Conservation (phyloP, 2,113 vertebrate genomes). For the Pelodiscus sinensis region DNA sequence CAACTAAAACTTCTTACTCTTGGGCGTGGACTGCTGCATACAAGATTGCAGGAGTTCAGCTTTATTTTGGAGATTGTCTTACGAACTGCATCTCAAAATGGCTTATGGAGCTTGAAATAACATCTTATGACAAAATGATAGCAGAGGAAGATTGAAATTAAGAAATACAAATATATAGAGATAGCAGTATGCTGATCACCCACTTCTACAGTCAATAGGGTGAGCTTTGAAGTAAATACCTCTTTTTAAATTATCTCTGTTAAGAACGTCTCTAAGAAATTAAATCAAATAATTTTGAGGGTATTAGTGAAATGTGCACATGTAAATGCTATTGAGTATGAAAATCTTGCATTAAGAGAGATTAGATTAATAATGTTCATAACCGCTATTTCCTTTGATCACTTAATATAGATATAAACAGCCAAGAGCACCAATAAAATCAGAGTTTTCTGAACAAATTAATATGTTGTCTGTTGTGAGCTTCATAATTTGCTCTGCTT, state of each 20-base stretch:
- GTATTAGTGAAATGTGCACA: conserved; percentile 38
- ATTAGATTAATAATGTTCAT: conserved; percentile 28
- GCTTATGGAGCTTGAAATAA: conserved; percentile 26
- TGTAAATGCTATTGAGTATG: conserved; percentile 43
- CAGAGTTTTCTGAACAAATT: background rate
- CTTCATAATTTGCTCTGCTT: background rate
- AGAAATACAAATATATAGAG: background rate
- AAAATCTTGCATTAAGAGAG: conserved; percentile 53
- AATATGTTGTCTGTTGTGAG: background rate
- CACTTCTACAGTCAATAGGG: conserved; percentile 20
- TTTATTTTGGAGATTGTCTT: background rate
- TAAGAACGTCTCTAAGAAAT: conserved; percentile 18
- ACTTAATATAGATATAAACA: background rate
- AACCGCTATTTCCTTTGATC: conserved; percentile 7
- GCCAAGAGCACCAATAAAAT: conserved; percentile 42
- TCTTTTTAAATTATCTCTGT: conserved; percentile 40
- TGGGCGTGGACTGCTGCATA: background rate
- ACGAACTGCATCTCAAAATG: conserved; percentile 17
- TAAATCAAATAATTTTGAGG: conserved; percentile 38
- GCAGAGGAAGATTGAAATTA: background rate
- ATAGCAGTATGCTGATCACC: conserved; percentile 17
- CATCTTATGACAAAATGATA: conserved; percentile 6
- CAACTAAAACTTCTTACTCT: background rate
- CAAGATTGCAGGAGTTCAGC: background rate
- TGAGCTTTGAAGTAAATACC: conserved; percentile 44